Evolutionary conservation across 2,113 vertebrate genomes (phyloP).

Genomic region (Pungitius pungitius): DNA sequence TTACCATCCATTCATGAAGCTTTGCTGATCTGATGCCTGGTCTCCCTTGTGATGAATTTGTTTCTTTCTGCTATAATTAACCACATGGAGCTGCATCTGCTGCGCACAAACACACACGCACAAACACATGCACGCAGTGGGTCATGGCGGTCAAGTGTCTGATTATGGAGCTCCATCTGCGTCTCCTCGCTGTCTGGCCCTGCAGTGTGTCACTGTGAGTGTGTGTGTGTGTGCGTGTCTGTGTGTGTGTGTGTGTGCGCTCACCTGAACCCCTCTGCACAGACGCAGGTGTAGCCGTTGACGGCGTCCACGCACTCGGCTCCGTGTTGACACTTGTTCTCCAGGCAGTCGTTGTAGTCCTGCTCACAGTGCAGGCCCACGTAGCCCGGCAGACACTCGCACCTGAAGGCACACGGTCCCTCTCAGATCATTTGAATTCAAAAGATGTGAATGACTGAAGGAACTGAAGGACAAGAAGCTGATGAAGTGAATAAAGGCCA

Average conservation of each 20-base stretch:
- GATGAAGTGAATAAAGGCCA: too few species aligned
- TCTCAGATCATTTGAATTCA: neutral
- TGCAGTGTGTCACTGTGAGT: constrained; percentile 22
- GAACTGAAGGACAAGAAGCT: too few species aligned
- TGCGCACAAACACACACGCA: constrained; percentile 12
- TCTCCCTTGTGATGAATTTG: constrained; percentile 67
- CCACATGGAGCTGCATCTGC: constrained; percentile 75
- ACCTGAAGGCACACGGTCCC: constrained; percentile 79
- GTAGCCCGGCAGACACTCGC: constrained; percentile 93
- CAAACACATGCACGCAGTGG: constrained; percentile 31
- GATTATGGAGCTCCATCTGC: constrained; percentile 77
- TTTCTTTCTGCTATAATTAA: constrained; percentile 69
- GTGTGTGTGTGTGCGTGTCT: constrained; percentile 2
- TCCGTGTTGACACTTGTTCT: constrained; percentile 93
- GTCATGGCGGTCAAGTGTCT: constrained; percentile 70
- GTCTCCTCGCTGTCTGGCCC: constrained; percentile 62
- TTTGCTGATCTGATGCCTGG: too few species aligned
- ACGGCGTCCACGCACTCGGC: constrained; percentile 91
- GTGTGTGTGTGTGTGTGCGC: neutral
- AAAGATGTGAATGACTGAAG: neutral
- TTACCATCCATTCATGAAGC: constrained; percentile 35
- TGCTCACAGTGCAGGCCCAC: constrained; percentile 91
- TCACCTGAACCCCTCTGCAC: constrained; percentile 96
- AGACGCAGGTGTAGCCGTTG: constrained; percentile 94
- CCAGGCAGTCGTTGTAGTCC: constrained; percentile 89